phyloP scores from a whole-genome alignment of 1,140 invertebrate species.

The Kradibia gibbosae region DNA sequence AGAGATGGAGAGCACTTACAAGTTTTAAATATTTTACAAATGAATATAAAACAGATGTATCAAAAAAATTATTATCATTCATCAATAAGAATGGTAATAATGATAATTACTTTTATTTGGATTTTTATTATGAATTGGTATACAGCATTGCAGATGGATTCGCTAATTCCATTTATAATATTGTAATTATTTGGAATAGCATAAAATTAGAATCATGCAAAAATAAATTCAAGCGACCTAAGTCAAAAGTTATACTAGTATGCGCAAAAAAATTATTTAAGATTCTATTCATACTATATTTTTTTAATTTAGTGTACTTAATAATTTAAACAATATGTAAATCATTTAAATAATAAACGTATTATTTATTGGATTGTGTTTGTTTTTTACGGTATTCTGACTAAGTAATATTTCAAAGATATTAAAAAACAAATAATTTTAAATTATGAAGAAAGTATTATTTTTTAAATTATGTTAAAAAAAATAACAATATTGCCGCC shows the following conservation, averaged over 20 bases:
- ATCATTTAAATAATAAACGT: background rate
- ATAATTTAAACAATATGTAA: background rate
- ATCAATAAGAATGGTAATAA: background rate
- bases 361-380: background rate
- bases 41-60: too few species aligned
- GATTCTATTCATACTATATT: background rate
- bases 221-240: too few species aligned
- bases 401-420: background rate
- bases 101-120: background rate
- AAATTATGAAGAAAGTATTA: background rate
- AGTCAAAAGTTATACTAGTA: too few species aligned
- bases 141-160: background rate
- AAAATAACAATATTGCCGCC: slow-evolving; percentile 30
- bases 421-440: background rate
- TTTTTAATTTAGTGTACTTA: background rate
- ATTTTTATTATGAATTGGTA: background rate
- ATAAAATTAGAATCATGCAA: background rate
- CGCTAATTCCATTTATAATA: background rate
- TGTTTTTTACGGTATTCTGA: background rate
- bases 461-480: too few species aligned
- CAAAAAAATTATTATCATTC: too few species aligned
- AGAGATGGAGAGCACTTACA: too few species aligned
- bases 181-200: background rate
- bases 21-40: too few species aligned
- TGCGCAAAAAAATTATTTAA: background rate